phyloP scores from a whole-genome alignment of 2,888 invertebrate genomes.

The Pyralis farinalis region DNA sequence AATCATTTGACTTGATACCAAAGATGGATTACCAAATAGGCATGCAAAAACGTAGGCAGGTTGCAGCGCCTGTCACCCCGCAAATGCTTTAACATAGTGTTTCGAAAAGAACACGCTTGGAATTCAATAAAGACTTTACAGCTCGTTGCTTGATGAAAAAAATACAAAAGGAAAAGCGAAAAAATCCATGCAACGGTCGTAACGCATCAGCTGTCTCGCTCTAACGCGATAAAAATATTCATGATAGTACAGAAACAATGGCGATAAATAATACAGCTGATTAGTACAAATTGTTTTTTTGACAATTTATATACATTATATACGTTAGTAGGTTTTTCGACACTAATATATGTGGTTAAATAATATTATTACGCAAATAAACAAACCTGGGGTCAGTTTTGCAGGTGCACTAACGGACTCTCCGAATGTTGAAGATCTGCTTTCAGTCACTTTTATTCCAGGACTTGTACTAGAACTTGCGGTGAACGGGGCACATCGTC shows the following conservation, averaged over 20 bases:
- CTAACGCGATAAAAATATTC: constrained; percentile 70
- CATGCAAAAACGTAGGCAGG: constrained; percentile 14
- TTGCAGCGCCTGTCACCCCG: constrained; percentile 3
- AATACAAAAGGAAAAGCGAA: constrained; percentile 53
- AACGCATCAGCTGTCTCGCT: constrained; percentile 58
- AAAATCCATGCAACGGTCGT: constrained; percentile 62
- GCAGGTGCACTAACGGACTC: constrained; percentile 86
- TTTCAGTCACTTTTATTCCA: constrained; percentile 75
- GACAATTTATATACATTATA: no score
- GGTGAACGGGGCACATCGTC: constrained; percentile 95
- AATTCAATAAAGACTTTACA: not conserved
- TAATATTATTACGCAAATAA: constrained; percentile 38
- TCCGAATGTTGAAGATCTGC: constrained; percentile 89
- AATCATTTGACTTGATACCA: constrained; percentile 23
- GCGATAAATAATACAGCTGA: constrained; percentile 61
- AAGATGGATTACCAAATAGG: constrained; percentile 16
- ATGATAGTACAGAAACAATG: constrained; percentile 63
- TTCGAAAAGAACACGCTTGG: not conserved
- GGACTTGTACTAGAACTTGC: constrained; percentile 78
- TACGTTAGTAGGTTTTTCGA: not conserved
- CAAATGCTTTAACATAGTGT: not conserved
- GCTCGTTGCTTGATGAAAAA: constrained; percentile 16
- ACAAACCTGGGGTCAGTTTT: constrained; percentile 94
- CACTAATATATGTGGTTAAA: constrained; percentile 13
- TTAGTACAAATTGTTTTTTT: constrained; percentile 21